A percentile compares a stretch with the other conserved stretches of the same genome.
phyloP scores from a whole-genome alignment of 2,888 invertebrate genomes.

The Acleris holmiana region DNA sequence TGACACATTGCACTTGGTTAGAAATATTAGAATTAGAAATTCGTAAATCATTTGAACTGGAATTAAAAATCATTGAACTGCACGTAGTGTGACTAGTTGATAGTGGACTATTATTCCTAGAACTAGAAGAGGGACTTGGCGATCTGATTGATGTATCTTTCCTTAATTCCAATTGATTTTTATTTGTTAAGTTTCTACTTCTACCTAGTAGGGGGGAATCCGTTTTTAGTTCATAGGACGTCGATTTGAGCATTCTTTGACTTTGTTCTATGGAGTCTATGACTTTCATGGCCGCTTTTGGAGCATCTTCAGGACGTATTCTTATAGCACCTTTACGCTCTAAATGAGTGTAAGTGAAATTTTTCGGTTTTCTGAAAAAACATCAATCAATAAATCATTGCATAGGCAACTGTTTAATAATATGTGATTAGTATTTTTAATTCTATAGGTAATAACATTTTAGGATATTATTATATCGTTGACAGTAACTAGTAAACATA shows the following conservation, averaged over 20 bases:
- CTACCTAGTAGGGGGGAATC: slow-evolving; percentile 71
- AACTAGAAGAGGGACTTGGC: slow-evolving; percentile 77
- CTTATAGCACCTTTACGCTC: slow-evolving; percentile 80
- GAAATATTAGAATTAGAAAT: slow-evolving; percentile 79
- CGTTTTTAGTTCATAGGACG: slow-evolving; percentile 76
- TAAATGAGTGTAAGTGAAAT: slow-evolving; percentile 57
- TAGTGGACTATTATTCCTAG: slow-evolving; percentile 77
- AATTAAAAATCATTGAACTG: slow-evolving; percentile 82
- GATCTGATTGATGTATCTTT: slow-evolving; percentile 74
- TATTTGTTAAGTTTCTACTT: slow-evolving; percentile 63
- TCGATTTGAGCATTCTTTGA: slow-evolving; percentile 79
- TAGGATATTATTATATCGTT: no score
- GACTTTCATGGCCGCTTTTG: slow-evolving; percentile 74
- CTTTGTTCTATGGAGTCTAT: slow-evolving; percentile 81
- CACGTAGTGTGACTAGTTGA: slow-evolving; percentile 82
- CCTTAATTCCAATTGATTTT: slow-evolving; percentile 73
- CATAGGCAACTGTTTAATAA: no score
- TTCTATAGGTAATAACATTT: no score
- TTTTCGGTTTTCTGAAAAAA: slow-evolving; percentile 31
- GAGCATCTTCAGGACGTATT: slow-evolving; percentile 78
- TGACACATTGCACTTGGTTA: slow-evolving; percentile 80
- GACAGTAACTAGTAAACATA: no score
- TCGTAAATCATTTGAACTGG: slow-evolving; percentile 78
- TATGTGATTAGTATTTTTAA: no score
- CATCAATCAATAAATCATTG: not conserved